These are phyloP conservation scores for Paedocypris micromegethes DNA, from an alignment of 2,797 vertebrate genomes.

Conservation along the genomic window DNA sequence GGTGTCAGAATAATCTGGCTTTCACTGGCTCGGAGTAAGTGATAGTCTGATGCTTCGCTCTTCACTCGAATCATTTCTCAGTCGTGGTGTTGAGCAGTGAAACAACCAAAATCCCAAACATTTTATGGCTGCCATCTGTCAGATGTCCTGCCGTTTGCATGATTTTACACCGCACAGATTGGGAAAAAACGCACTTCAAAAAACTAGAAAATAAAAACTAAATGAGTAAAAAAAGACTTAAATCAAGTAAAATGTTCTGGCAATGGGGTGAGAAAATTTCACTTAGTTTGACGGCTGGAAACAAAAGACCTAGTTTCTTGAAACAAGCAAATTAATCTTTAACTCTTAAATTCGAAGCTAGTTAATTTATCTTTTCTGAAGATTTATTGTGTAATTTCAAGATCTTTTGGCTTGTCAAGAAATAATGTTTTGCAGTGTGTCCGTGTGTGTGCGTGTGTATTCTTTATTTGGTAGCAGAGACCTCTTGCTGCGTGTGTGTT, in stretches of 20 bases:
- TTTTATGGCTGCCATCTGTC: slow-evolving; percentile 27
- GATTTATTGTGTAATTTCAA: too few relatives aligned
- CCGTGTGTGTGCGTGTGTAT: slow-evolving; percentile 25
- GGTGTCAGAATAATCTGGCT: slow-evolving; percentile 12
- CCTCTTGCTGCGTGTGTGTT: slow-evolving; percentile 15
- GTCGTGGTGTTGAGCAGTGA: slow-evolving; percentile 6
- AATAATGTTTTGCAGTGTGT: slow-evolving; percentile 40
- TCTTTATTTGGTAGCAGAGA: slow-evolving; percentile 35
- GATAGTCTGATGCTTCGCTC: slow-evolving; percentile 10
- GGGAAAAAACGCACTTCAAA: too few relatives aligned
- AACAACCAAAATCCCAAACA: slow-evolving; percentile 15
- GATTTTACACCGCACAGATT: background rate
- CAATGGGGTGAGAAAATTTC: too few relatives aligned
- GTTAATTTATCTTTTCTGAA: too few relatives aligned
- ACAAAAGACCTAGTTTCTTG: too few relatives aligned
- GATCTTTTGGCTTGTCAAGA: too few relatives aligned
- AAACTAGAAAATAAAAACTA: too few relatives aligned
- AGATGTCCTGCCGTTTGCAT: slow-evolving; percentile 26
- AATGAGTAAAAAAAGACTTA: too few relatives aligned
- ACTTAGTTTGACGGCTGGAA: too few relatives aligned
- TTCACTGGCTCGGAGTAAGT: slow-evolving; percentile 4
- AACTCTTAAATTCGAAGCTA: too few relatives aligned
- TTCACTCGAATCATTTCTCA: slow-evolving; percentile 22
- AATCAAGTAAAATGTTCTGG: too few relatives aligned
- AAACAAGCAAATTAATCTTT: too few relatives aligned